A percentile compares a stretch with the other conserved stretches of the same genome.
phyloP scores from a whole-genome alignment of 1,140 invertebrate species.

The Apis laboriosa region DNA sequence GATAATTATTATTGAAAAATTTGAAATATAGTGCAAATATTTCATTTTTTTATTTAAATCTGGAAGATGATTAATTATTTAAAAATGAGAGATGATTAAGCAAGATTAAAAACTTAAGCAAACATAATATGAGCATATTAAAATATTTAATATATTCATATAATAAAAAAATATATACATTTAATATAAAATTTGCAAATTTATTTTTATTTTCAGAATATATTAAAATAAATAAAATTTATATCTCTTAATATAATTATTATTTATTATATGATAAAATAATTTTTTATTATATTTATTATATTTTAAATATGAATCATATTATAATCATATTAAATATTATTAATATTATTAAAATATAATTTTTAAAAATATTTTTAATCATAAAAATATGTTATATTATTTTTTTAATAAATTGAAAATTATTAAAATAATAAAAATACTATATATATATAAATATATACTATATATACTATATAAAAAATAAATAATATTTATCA shows the following conservation, averaged over 20 bases:
- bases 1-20: conserved; percentile 6
- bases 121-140: background rate
- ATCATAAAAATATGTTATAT: background rate
- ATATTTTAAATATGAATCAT: background rate
- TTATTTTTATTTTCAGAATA: background rate
- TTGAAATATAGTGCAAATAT: background rate
- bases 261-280: background rate
- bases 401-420: background rate
- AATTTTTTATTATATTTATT: background rate
- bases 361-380: background rate
- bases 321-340: background rate
- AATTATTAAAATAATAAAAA: background rate
- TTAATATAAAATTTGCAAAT: background rate
- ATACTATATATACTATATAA: background rate
- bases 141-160: background rate
- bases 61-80: too few relatives aligned
- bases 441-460: too few relatives aligned
- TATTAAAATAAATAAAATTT: background rate
- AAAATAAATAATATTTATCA: background rate
- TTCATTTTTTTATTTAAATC: background rate
- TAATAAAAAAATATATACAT: background rate
- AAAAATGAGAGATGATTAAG: background rate
- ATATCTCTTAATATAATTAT: background rate
- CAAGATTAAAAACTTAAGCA: background rate
- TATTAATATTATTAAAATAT: background rate